Base-by-base conservation (phyloP, 2,888 invertebrate genomes). In the Eugnorisma glareosa region DNA sequence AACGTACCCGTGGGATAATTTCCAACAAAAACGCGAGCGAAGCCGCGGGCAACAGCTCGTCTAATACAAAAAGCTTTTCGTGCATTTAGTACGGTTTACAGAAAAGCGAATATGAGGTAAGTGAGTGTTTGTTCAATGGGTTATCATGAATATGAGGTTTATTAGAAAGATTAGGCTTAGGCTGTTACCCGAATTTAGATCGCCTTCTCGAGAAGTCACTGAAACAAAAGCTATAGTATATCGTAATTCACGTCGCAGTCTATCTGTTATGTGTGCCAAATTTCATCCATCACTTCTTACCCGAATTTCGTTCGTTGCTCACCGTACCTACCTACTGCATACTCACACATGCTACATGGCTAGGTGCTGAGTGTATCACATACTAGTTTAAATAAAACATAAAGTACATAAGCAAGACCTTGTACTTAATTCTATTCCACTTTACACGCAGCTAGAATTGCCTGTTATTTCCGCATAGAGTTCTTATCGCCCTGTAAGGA, bases 381-480 rank as follows among this genome's bases (percentile, higher is more conserved):
- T 35, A 59, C 35, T 45, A 31, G 28, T 28, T 40, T 59, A 48
- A 77, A 54, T 45, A 51, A 54, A n/a, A n/a, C 24, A 15, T n/a
- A 31, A 75, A 13, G 40, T 40, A 76, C 48, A 10, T 35, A 35
- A 15, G 35, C 66, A 73, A 73, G 37, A 59, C 59, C 48, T 70
- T 70, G 37, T 66, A 77, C 31, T 57, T 78, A 51, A 79, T 72
- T 59, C 35, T 77, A 37, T 59, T 79, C 66, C 48, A 66, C 40
- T 28, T 35, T 18, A 61, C 51, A 73, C 67, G 51, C 63, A 79
- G 74, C 18, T 74, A 48, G 54, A 73, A 75, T 79, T 61, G 61
- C 72, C 79, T 43, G 75, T 69, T 75, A 80, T 73, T 80, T 83
- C 83, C 80, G 73, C 70, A 76, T 73, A 69, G 66, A 72, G 64